Conservation (phyloP, 37 sponge, comb jelly and placozoan genomes). For the Beroe forskalii region DNA sequence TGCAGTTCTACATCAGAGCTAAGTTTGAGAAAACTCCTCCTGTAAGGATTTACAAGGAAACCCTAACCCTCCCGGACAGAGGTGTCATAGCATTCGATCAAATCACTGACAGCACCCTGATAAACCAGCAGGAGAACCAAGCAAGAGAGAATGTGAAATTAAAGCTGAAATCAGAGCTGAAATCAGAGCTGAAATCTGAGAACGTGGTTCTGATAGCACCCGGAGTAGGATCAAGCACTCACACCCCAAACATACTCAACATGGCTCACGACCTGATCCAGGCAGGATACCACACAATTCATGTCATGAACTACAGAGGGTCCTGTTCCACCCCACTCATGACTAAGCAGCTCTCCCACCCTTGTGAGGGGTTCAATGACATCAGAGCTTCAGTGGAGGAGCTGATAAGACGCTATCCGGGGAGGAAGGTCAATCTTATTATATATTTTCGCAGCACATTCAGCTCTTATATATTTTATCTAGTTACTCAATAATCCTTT, state of each 20-base stretch:
- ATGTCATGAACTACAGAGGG: too few relatives aligned
- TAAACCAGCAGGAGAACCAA: too few relatives aligned
- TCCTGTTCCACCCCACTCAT: background rate
- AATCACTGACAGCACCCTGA: too few relatives aligned
- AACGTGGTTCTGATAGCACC: background rate
- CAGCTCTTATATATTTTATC: too few relatives aligned
- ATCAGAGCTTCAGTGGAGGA: background rate
- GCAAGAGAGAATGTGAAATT: too few relatives aligned
- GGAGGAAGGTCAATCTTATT: too few relatives aligned
- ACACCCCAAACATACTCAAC: background rate
- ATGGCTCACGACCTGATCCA: background rate
- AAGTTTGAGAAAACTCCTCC: constrained; percentile 28
- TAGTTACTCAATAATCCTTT: too few relatives aligned
- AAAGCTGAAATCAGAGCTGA: too few relatives aligned
- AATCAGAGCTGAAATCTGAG: too few relatives aligned
- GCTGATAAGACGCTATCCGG: background rate
- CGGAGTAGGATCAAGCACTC: background rate
- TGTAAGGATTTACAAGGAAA: background rate
- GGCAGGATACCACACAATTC: background rate
- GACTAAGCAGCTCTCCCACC: background rate
- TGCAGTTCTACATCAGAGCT: constrained; percentile 12
- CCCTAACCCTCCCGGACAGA: background rate
- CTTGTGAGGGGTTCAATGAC: background rate
- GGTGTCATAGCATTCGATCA: constrained; percentile 11
- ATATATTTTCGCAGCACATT: too few relatives aligned